These are phyloP conservation scores for Manacus vitellinus DNA, from an alignment of 2,113 vertebrate genomes.

Conservation along the genomic window DNA sequence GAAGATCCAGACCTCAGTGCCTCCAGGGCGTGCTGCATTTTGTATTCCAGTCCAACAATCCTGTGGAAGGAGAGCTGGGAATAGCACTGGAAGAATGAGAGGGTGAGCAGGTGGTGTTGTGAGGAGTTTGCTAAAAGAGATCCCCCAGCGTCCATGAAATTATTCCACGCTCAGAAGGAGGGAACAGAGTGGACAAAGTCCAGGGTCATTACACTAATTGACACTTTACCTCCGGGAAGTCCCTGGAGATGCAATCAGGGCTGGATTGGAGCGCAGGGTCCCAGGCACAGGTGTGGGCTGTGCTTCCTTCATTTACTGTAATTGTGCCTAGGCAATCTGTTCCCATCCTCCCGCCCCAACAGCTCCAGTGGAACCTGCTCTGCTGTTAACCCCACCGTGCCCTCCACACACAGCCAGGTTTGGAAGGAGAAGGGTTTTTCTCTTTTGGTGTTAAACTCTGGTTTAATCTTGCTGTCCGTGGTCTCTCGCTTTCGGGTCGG, in stretches of 20 bases:
- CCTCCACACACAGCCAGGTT: neutral
- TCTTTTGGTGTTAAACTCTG: neutral
- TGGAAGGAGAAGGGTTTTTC: neutral
- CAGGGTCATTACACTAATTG: conserved; percentile 75
- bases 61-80: conserved; percentile 41
- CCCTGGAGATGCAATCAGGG: conserved; percentile 70
- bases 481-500: neutral
- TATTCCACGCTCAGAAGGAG: conserved; percentile 32
- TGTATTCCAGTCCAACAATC: neutral
- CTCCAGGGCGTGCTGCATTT: neutral
- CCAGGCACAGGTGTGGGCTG: conserved; percentile 71
- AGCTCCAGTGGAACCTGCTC: neutral
- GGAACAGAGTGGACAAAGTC: conserved; percentile 55
- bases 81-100: conserved; percentile 35
- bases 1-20: neutral
- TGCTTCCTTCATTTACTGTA: conserved; percentile 65
- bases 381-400: conserved; percentile 37
- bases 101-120: conserved; percentile 63
- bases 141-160: conserved; percentile 59
- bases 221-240: conserved; percentile 71
- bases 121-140: conserved; percentile 46
- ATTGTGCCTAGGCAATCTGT: conserved; percentile 69
- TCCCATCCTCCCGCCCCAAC: neutral
- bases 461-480: rapidly evolving
- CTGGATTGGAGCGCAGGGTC: conserved; percentile 16